phyloP scores from a whole-genome alignment of 2,888 invertebrate species.

The Parnassius glacialis region DNA sequence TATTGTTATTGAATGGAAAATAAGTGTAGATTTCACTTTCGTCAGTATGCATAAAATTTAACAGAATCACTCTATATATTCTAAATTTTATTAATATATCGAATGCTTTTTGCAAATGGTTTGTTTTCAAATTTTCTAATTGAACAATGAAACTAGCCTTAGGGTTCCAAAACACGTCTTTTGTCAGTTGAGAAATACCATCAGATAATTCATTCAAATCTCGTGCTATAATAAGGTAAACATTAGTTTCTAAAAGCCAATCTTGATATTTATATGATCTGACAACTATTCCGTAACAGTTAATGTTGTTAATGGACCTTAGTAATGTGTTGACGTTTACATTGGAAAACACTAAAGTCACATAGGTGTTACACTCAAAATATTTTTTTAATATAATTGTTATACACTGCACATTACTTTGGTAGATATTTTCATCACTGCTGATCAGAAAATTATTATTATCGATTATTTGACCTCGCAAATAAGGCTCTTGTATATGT shows the following conservation, averaged over 20 bases:
- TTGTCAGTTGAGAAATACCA: constrained; percentile 39
- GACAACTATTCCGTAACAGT: constrained; percentile 41
- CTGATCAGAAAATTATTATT: background rate
- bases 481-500: background rate
- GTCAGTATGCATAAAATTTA: no score
- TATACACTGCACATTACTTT: constrained; percentile 37
- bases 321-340: constrained; percentile 34
- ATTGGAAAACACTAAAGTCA: constrained; percentile 40
- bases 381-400: constrained; percentile 7
- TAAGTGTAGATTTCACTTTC: no score
- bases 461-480: background rate
- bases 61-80: constrained; percentile 44
- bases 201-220: constrained; percentile 35
- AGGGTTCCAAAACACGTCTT: constrained; percentile 51
- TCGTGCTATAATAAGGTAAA: constrained; percentile 47
- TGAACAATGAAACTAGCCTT: constrained; percentile 48
- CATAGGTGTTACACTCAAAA: constrained; percentile 26
- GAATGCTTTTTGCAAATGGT: constrained; percentile 29
- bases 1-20: no score
- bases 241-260: constrained; percentile 39
- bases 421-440: background rate
- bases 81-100: constrained; percentile 42
- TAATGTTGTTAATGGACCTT: constrained; percentile 31
- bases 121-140: background rate
- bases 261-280: constrained; percentile 24